Evolutionary conservation across 2,888 invertebrate species (phyloP).

Genomic region (Melanostoma scalare): DNA sequence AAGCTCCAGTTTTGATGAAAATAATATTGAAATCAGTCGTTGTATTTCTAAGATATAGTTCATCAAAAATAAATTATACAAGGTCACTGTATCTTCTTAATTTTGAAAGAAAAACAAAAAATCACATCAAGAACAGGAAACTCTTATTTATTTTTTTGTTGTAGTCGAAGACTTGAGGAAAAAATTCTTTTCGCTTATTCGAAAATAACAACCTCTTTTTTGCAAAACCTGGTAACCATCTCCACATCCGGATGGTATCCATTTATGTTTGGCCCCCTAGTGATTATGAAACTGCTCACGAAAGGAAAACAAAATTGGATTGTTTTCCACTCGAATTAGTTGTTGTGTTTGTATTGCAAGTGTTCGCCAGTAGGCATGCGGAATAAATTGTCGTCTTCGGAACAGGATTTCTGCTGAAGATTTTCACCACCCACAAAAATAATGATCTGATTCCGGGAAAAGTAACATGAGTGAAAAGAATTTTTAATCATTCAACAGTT

Average conservation of each 20-base stretch:
- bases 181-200: too few species aligned
- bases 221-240: conserved; percentile 9
- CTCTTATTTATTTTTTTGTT: too few species aligned
- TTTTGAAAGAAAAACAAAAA: too few species aligned
- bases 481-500: conserved; percentile 39
- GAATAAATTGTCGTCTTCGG: conserved; percentile 57
- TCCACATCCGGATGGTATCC: neutral
- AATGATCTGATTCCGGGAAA: conserved; percentile 45
- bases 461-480: conserved; percentile 32
- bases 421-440: conserved; percentile 18
- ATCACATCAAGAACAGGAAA: too few species aligned
- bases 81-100: too few species aligned
- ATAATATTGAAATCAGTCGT: too few species aligned
- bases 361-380: conserved; percentile 26
- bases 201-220: too few species aligned
- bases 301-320: conserved; percentile 78
- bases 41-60: too few species aligned
- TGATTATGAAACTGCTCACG: conserved; percentile 71
- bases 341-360: conserved; percentile 65
- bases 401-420: conserved; percentile 29
- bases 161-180: too few species aligned
- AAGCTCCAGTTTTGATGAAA: too few species aligned
- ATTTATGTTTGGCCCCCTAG: conserved; percentile 26
- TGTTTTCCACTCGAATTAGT: conserved; percentile 81
- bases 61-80: too few species aligned